Base-by-base conservation (phyloP, 2,113 vertebrate species). In the Melanerpes aurifrons region DNA sequence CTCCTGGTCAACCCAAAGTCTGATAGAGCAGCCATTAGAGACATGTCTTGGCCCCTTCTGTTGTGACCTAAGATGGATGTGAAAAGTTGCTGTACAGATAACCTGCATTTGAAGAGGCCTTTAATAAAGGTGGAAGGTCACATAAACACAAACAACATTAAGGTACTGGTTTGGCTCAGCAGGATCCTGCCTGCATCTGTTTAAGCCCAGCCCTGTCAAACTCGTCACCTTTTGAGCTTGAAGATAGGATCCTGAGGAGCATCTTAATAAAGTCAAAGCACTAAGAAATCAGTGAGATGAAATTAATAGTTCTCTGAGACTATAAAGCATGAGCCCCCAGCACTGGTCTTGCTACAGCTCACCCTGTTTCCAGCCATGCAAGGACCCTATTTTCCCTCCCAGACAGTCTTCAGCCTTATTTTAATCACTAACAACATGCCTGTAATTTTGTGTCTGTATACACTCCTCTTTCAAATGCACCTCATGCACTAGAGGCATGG, bases 121-220 rank as follows among this genome's bases (percentile, higher is more conserved):
- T 62, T 68, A 50, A 20, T 43, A 68, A 92, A 77, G 68, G 62
- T 2, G 0, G 26, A 19, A 64, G 21, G 10, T 40, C 29, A 5
- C 45, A 13, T 67, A 45, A 94, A 73, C 29, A 40, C 19, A 68
- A 61, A 62, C 18, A 80, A 3, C 64, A 54, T 78, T 66, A 31
- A 71, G 77, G 64, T 26, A 59, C 28, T 10, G 45, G 43, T 63
- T 74, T 58, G 66, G n/a, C 62, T 77, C 59, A 4, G 79, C 62
- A 91, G 78, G 62, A 48, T 81, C 62, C 80, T 85, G 58, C 64
- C 75, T 74, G 24, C 14, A 19, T 69, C 67, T 82, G 85, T 45
- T 61, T 86, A 77, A 96, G 59, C 54, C 72, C 92, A 85, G 83
- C 74, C 80, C 69, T 61, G 77, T 82, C 73, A 89, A 91, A 91